A percentile compares a stretch with the other conserved stretches of the same genome.
These are phyloP conservation scores for Sebastes taczanowskii DNA, from an alignment of 2,797 vertebrate species.

Conservation along the genomic window DNA sequence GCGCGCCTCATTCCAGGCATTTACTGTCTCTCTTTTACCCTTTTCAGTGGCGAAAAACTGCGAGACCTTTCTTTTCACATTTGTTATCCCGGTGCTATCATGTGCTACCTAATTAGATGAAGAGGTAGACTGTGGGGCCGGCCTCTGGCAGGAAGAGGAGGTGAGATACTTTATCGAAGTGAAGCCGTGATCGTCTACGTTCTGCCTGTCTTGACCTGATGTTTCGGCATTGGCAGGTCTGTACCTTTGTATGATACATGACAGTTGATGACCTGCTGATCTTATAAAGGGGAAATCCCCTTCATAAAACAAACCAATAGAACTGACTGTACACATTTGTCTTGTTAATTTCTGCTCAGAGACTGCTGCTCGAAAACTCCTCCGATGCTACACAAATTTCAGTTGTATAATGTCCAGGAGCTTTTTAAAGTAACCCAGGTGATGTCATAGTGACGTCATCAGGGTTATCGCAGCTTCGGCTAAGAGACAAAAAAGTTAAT, in stretches of 20 bases:
- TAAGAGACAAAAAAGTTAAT: neutral
- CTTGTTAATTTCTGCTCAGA: neutral
- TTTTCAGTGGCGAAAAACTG: slow-evolving; percentile 49
- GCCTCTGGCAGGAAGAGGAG: slow-evolving; percentile 12
- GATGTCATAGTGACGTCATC: slow-evolving; percentile 1
- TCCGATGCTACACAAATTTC: neutral
- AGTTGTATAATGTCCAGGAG: neutral
- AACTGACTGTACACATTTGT: neutral
- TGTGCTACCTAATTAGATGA: slow-evolving; percentile 49
- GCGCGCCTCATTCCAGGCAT: slow-evolving; percentile 7
- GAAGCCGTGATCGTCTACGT: neutral
- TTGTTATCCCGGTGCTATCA: slow-evolving; percentile 42
- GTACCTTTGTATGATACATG: neutral
- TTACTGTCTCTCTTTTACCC: slow-evolving; percentile 41
- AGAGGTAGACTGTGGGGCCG: slow-evolving; percentile 29
- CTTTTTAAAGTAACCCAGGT: neutral
- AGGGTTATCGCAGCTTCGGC: neutral
- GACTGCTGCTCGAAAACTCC: too few relatives aligned
- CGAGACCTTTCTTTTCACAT: slow-evolving; percentile 59
- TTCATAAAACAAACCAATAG: neutral
- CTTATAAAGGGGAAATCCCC: neutral
- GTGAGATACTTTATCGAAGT: neutral
- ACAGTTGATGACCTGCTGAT: neutral
- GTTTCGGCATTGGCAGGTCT: neutral
- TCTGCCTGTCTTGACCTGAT: neutral